phyloP scores from a whole-genome alignment of 1,140 invertebrate species.

The Dreissena rostriformis region DNA sequence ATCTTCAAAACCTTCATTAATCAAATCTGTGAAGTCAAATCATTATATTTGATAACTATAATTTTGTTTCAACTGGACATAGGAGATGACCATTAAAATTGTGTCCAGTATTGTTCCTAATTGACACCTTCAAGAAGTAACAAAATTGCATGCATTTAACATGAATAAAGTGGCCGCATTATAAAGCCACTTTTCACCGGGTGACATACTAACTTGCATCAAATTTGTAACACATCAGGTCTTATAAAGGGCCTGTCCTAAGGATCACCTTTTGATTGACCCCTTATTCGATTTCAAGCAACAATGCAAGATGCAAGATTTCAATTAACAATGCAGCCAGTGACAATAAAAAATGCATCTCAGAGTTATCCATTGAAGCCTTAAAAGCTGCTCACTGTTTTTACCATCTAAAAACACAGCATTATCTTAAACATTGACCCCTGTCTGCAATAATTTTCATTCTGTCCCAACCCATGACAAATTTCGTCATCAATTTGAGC shows the following conservation, averaged over 20 bases:
- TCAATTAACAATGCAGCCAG: neutral
- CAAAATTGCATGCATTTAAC: neutral
- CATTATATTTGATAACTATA: too few species aligned
- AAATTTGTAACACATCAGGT: neutral
- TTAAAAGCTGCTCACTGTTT: too few species aligned
- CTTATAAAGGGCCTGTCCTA: neutral
- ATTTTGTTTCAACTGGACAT: too few species aligned
- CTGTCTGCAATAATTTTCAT: too few species aligned
- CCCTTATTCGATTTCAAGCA: neutral
- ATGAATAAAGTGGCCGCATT: neutral
- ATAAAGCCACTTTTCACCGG: neutral
- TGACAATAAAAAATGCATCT: slow-evolving; percentile 4
- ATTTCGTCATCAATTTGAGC: neutral
- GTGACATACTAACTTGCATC: slow-evolving; percentile 10
- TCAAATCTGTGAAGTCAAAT: too few species aligned
- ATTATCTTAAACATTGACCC: too few species aligned
- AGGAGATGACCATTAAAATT: too few species aligned
- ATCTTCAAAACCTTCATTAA: too few species aligned
- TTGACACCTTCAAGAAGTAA: neutral
- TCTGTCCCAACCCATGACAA: neutral
- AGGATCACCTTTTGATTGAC: slow-evolving; percentile 3
- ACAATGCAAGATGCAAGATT: neutral
- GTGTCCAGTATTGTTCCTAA: too few species aligned
- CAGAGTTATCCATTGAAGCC: neutral
- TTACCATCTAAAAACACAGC: too few species aligned